Evolutionary conservation across 2,113 vertebrate species (phyloP), one percentile per base, ranked within the genome.

Genomic region (Trinectes maculatus): DNA sequence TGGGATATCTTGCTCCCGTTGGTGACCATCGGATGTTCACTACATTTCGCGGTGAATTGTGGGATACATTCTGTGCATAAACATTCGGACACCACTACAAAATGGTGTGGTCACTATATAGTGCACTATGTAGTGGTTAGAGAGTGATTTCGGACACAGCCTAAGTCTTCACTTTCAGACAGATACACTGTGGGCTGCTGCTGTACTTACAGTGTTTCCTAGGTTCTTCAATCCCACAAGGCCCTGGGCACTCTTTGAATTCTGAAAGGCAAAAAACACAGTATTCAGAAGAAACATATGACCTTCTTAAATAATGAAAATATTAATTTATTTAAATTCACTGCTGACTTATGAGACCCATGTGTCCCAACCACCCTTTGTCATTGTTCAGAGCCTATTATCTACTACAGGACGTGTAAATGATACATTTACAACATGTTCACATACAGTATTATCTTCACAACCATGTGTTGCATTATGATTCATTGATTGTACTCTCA

Each of bases 181-280:
- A n/a, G n/a, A n/a, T n/a, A n/a, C n/a, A n/a, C n/a, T n/a, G n/a
- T 36, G 21, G 28, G 28, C 10, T 37, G 42, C 29, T 44, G 54
- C 25, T 56, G 29, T 55, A 95, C 96, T 97, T 75, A 99, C 98
- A 55, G 98, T 99, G 83, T 99, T 99, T 66, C 98, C 97, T 13
- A 99, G 94, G 89, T 99, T 99, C 79, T 96, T 92, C 43, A 99
- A 91, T 43, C 98, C 98, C 1, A 97, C 95, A 87, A 99, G 92
- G 47, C 97, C 98, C 83, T 98, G 95, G 79, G 93, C 90, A 1
- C 85, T 92, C 93, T 98, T 99, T 74, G 96, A 95, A 88, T 93
- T 97, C 98, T 99, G 93, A 58, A 85, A 89, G 33, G 79, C 11
- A 85, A 80, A 85, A 69, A 8, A 75, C 64, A 56, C 5, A 56